Evolutionary conservation across 2,113 vertebrate species (phyloP).

Genomic region (Nyctereutes procyonoides): DNA sequence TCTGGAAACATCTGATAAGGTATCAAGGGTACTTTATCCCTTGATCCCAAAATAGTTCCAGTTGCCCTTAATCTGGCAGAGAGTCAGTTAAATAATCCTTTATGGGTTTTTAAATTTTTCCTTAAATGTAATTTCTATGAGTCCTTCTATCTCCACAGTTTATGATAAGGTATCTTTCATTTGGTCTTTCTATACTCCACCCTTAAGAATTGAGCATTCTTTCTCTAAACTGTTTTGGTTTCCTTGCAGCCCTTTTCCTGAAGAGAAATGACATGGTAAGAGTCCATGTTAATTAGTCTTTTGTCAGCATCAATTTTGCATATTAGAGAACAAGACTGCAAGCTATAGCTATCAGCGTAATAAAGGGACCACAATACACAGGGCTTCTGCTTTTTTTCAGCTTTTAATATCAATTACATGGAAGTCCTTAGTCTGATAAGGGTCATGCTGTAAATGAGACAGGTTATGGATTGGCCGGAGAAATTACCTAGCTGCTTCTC

Average conservation of each 20-base stretch:
- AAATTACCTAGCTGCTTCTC: not conserved
- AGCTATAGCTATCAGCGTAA: not conserved
- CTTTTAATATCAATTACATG: constrained; percentile 45
- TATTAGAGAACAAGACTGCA: not conserved
- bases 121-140: constrained; percentile 14
- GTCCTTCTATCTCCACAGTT: not conserved
- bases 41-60: constrained; percentile 43
- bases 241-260: not conserved
- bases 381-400: not conserved
- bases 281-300: constrained; percentile 9
- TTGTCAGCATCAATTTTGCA: constrained; percentile 26
- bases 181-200: not conserved
- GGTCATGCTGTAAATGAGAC: not conserved
- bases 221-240: not conserved
- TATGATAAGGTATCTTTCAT: not conserved
- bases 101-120: not conserved
- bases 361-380: constrained; percentile 4
- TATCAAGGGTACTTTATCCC: not conserved
- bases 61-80: not conserved
- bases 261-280: constrained; percentile 42
- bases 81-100: constrained; percentile 14
- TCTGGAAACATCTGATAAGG: not conserved
- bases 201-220: constrained; percentile 22
- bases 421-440: constrained; percentile 27
- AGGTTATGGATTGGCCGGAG: constrained; percentile 36